A percentile compares a stretch with the other conserved stretches of the same genome.
Conservation (phyloP, 2,113 vertebrate species). For the Leucosticte australis region DNA sequence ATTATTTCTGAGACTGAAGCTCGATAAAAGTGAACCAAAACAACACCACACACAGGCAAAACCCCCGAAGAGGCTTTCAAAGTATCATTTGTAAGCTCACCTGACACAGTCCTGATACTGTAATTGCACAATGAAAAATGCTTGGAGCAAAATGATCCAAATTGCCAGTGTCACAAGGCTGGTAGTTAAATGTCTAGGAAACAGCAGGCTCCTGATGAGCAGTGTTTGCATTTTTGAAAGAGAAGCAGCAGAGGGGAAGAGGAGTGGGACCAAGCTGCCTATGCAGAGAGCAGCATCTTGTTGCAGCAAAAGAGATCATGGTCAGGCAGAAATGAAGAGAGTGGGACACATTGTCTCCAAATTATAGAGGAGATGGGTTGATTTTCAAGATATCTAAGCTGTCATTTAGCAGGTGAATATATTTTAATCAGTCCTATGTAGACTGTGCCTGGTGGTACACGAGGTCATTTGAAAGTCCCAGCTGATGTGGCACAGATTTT, state of each 20-base stretch:
- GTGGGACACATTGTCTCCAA: not conserved
- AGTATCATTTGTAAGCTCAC: not conserved
- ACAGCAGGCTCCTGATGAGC: not conserved
- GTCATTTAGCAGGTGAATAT: not conserved
- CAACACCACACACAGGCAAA: not conserved
- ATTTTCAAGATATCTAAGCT: not conserved
- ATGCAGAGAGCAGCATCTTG: fast-evolving
- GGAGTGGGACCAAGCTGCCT: not conserved
- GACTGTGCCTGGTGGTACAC: not conserved
- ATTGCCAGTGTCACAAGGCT: not conserved
- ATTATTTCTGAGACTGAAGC: conserved; percentile 27
- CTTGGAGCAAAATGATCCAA: conserved; percentile 8
- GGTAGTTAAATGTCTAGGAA: not conserved
- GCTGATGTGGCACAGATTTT: not conserved
- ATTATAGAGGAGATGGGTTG: not conserved
- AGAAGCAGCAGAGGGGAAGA: not conserved
- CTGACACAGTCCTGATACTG: not conserved
- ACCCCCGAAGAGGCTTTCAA: not conserved
- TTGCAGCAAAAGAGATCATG: not conserved
- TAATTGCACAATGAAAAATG: conserved; percentile 7
- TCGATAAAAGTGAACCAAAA: not conserved
- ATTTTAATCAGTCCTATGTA: not conserved
- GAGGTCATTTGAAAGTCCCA: conserved; percentile 13
- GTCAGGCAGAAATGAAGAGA: not conserved
- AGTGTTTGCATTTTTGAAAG: not conserved